Conservation (phyloP, 1,140 invertebrate species). For the Hermatobates lingyangjiaoensis region DNA sequence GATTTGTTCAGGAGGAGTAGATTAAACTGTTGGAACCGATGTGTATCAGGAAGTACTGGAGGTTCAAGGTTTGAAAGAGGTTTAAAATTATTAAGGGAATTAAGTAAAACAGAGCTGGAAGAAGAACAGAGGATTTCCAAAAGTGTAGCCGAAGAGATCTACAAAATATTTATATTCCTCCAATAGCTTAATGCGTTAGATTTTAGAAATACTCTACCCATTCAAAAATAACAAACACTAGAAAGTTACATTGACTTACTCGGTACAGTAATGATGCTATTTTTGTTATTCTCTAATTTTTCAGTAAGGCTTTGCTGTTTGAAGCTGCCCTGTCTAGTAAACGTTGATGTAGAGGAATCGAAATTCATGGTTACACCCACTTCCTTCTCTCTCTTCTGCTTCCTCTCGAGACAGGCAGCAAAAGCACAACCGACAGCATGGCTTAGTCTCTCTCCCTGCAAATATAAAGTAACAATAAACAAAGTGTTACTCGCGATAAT, state of each 20-base stretch:
- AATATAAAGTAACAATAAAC: slow-evolving; percentile 10
- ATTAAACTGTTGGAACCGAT: too few relatives aligned
- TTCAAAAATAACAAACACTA: neutral
- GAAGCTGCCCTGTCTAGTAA: slow-evolving; percentile 83
- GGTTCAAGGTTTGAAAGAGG: too few relatives aligned
- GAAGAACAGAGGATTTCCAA: too few relatives aligned
- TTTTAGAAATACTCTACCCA: too few relatives aligned
- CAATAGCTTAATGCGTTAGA: too few relatives aligned
- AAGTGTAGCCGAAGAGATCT: too few relatives aligned
- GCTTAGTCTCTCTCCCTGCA: slow-evolving; percentile 81
- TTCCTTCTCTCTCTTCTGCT: slow-evolving; percentile 94
- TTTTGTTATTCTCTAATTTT: slow-evolving; percentile 28
- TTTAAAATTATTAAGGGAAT: too few relatives aligned
- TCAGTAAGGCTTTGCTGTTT: slow-evolving; percentile 65
- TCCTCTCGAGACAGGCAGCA: slow-evolving; percentile 90
- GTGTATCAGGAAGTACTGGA: too few relatives aligned
- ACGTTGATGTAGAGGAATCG: slow-evolving; percentile 83
- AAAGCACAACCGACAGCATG: slow-evolving; percentile 99
- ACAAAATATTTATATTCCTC: too few relatives aligned
- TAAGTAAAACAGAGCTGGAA: too few relatives aligned
- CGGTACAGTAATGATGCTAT: slow-evolving; percentile 9
- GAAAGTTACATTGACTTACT: slow-evolving; percentile 6
- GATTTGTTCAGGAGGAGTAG: too few relatives aligned
- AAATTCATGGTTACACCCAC: slow-evolving; percentile 85
- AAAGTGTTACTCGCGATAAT: too few relatives aligned